Percentiles rank a stretch among this genome's conserved stretches.
These are phyloP conservation scores for Zaprionus bogoriensis DNA, from an alignment of 2,888 invertebrate genomes.

Conservation along the genomic window DNA sequence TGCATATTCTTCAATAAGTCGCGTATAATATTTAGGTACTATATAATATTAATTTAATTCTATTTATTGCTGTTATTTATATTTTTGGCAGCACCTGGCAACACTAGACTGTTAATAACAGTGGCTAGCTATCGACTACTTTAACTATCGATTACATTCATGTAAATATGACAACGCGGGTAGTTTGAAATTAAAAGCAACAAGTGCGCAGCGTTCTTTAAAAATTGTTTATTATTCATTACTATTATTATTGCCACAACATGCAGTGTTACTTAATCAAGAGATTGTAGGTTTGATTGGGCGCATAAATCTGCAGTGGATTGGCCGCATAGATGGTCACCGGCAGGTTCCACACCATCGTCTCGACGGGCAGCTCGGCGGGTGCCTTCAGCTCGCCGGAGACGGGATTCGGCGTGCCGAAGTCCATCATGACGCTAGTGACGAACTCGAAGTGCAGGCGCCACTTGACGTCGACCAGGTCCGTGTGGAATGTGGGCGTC, in stretches of 20 bases:
- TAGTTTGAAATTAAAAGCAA: not conserved
- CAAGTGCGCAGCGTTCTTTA: not conserved
- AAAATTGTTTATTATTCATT: conserved; percentile 24
- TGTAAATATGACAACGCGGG: not conserved
- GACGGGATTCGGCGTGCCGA: conserved; percentile 79
- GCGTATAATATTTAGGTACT: no score
- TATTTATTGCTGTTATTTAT: no score
- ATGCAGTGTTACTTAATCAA: conserved; percentile 66
- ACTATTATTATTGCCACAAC: conserved; percentile 12
- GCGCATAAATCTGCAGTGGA: conserved; percentile 90
- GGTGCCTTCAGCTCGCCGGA: conserved; percentile 91
- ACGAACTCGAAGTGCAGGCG: conserved; percentile 99
- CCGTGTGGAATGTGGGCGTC: conserved; percentile 97
- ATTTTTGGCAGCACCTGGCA: no score
- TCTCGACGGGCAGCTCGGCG: conserved; percentile 94
- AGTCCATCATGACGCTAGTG: conserved; percentile 88
- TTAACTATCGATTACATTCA: not conserved
- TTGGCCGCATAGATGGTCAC: conserved; percentile 96
- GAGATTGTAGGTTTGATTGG: conserved; percentile 80
- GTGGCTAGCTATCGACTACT: not conserved
- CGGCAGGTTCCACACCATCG: conserved; percentile 99
- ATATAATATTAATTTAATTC: no score
- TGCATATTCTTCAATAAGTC: no score
- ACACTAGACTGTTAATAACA: no score
- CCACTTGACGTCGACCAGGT: conserved; percentile 95